Conservation (phyloP, 2,888 invertebrate species). For the Lithophane socia region DNA sequence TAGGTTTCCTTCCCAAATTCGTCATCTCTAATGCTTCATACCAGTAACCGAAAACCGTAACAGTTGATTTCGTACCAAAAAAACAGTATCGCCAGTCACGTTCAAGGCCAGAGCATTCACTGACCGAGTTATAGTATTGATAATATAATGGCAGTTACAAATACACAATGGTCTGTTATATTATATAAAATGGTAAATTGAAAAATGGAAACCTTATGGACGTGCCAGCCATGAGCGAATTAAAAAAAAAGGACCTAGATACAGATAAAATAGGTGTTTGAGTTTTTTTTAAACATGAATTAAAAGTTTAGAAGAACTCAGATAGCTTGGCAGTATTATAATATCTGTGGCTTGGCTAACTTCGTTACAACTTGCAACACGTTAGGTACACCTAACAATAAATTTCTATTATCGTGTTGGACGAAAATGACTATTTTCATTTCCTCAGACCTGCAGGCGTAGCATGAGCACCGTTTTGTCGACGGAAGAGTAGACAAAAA, state of each 20-base stretch:
- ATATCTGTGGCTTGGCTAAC: too few relatives aligned
- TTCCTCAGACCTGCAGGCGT: not conserved
- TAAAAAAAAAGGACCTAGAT: not conserved
- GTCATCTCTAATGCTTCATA: conserved; percentile 23
- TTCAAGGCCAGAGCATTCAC: conserved; percentile 83
- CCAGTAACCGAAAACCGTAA: conserved; percentile 37
- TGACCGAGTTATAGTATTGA: conserved; percentile 76
- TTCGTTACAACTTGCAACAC: not conserved
- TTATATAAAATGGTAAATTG: conserved; percentile 53
- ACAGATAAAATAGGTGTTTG: not conserved
- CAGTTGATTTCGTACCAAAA: conserved; percentile 62
- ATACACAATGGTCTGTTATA: conserved; percentile 31
- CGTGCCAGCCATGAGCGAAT: conserved; percentile 8
- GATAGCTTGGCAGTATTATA: not conserved
- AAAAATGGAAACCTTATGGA: conserved; percentile 38
- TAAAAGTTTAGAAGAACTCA: not conserved
- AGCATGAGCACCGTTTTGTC: too few relatives aligned
- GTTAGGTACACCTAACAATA: not conserved
- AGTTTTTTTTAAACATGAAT: not conserved
- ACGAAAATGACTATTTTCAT: not conserved
- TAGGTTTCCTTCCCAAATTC: conserved; percentile 18
- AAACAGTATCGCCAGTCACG: conserved; percentile 75
- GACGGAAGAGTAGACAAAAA: too few relatives aligned
- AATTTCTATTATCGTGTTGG: not conserved
- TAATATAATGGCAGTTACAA: conserved; percentile 58